phyloP scores from a whole-genome alignment of 1,140 invertebrate genomes.

The Tetramorium alpestre region DNA sequence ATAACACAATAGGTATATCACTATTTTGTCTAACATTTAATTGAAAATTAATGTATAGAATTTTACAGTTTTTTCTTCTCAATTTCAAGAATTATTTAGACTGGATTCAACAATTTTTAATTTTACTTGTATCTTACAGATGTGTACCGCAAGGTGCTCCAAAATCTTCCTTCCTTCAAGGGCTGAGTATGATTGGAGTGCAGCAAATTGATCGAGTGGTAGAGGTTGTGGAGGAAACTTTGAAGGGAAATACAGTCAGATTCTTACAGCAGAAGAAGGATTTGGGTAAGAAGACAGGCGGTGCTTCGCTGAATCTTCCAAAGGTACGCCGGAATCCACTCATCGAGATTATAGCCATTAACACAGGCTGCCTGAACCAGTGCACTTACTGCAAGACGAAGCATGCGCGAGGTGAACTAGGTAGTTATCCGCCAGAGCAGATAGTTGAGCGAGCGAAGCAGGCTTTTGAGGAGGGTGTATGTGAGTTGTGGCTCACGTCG shows the following conservation, averaged over 20 bases:
- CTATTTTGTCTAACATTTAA: neutral
- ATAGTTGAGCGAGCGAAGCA: slow-evolving; percentile 92
- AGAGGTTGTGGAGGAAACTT: slow-evolving; percentile 98
- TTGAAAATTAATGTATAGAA: slow-evolving; percentile 30
- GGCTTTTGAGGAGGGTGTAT: slow-evolving; percentile 96
- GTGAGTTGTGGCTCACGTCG: slow-evolving; percentile 99
- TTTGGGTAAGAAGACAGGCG: slow-evolving; percentile 93
- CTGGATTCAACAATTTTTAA: neutral
- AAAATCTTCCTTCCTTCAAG: slow-evolving; percentile 90
- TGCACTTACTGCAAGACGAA: slow-evolving; percentile 99
- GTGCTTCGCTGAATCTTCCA: slow-evolving; percentile 94
- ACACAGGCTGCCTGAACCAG: slow-evolving; percentile 98
- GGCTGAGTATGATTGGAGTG: slow-evolving; percentile 97
- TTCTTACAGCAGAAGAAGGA: slow-evolving; percentile 93
- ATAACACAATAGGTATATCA: neutral
- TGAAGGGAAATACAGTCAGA: slow-evolving; percentile 96
- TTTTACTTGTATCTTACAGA: slow-evolving; percentile 70
- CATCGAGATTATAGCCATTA: slow-evolving; percentile 99
- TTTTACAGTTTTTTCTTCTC: neutral
- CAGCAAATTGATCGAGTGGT: slow-evolving; percentile 99
- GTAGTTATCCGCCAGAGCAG: slow-evolving; percentile 95
- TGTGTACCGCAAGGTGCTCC: slow-evolving; percentile 96
- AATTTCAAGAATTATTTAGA: neutral
- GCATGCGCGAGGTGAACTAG: slow-evolving; percentile 97
- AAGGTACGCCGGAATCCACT: slow-evolving; percentile 98